A percentile compares a stretch with the other conserved stretches of the same genome.
phyloP scores from a whole-genome alignment of 1,140 invertebrate genomes.

The Lordiphosa clarofinis region DNA sequence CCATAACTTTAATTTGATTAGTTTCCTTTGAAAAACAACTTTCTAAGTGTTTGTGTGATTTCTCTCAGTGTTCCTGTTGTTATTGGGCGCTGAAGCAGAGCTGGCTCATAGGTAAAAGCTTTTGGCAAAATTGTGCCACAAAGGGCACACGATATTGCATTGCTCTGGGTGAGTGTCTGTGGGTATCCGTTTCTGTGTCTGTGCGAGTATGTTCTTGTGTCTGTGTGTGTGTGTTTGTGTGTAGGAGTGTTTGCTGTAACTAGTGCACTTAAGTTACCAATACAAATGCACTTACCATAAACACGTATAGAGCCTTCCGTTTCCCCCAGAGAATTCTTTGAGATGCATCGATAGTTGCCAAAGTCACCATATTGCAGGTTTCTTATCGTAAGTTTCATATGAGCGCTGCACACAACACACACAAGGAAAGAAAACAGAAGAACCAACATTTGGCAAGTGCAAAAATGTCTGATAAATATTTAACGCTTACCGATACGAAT shows the following conservation, averaged over 20 bases:
- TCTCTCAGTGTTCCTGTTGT: not conserved
- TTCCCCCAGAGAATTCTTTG: slow-evolving; percentile 96
- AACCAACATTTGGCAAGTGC: slow-evolving; percentile 34
- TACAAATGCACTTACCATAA: slow-evolving; percentile 86
- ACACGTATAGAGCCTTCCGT: slow-evolving; percentile 94
- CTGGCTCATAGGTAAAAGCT: slow-evolving; percentile 72
- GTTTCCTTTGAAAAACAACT: no score
- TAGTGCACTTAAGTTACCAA: slow-evolving; percentile 75
- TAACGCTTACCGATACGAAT: slow-evolving; percentile 85
- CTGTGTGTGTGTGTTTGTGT: slow-evolving; percentile 16
- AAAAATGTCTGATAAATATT: slow-evolving; percentile 67
- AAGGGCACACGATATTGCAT: slow-evolving; percentile 73
- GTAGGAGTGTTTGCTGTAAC: slow-evolving; percentile 49
- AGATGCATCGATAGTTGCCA: slow-evolving; percentile 92
- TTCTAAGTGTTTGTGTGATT: no score
- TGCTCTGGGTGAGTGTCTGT: slow-evolving; percentile 28
- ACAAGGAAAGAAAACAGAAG: slow-evolving; percentile 18
- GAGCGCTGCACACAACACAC: slow-evolving; percentile 83
- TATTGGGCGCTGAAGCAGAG: slow-evolving; percentile 7
- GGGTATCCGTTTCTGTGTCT: slow-evolving; percentile 1
- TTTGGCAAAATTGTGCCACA: slow-evolving; percentile 75
- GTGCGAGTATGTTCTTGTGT: slow-evolving; percentile 1
- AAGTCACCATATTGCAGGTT: slow-evolving; percentile 89
- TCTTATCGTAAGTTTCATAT: slow-evolving; percentile 92
- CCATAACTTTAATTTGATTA: no score